Base-by-base conservation (phyloP, 2,888 invertebrate species). In the Agrilus cyanescens region DNA sequence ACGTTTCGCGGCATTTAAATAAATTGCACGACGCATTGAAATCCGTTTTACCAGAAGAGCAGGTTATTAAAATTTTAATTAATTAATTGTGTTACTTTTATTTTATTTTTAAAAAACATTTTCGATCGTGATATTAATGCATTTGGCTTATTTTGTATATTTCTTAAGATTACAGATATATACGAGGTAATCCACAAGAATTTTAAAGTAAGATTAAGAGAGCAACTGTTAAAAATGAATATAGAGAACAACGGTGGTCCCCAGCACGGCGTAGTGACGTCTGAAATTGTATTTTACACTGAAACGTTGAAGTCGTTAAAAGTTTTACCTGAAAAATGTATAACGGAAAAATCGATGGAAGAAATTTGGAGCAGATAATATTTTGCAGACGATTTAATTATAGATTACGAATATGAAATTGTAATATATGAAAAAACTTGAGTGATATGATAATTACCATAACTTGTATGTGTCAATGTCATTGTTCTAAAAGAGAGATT, bases 161-260 rank as follows among this genome's bases (percentile, higher is more conserved):
- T 46, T 38, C 57, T 57, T 41, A 44, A 66, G 65, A 59, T 66
- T 13, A 55, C 54, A 36, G 61, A 65, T 50, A 60, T 68, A 37
- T 67, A 67, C 53, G 61, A 81, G 54, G 78, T 78, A 57, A 82
- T 90, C 40, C 86, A 91, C 67, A 78, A 78, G 60, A 82, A 83
- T 56, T 93, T 96, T 61, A 90, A 91, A 69, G 82, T 82, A 52
- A 82, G 86, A 61, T 70, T 95, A 53, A 74, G 87, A 65, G 85
- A 88, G 57, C 87, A 90, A 61, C 70, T 96, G 52, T 62, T 78
- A 3, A 83, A 82, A 64, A 80, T 93, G 74, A 89, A 90, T 60
- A 88, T 96, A 53, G 80, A 82, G 43, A 94, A 91, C 54, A 90
- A 95, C 69, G 94, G 94, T n/a, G 93, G 94, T 37, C 95, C 95